Evolutionary conservation across 1,140 invertebrate genomes (phyloP).

Genomic region (Patella vulgata): DNA sequence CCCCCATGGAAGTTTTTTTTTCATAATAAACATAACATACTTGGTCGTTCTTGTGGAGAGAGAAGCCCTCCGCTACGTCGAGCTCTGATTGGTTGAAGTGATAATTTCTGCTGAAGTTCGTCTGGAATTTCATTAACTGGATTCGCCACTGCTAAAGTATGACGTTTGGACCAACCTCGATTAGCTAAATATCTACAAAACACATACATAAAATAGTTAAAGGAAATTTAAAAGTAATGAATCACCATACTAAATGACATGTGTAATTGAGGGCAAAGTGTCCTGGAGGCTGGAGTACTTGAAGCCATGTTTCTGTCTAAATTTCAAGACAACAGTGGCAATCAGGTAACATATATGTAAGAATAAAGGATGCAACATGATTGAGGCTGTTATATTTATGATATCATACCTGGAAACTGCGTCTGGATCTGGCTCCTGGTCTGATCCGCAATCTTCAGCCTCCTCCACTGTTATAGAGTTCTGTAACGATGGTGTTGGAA

Average conservation of each 20-base stretch:
- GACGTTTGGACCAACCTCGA: conserved; percentile 77
- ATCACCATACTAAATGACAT: no score
- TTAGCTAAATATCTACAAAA: conserved; percentile 77
- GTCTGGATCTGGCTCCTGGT: conserved; percentile 67
- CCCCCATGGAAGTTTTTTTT: no score
- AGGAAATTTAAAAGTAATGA: not conserved
- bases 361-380: no score
- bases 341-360: no score
- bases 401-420: conserved; percentile 68
- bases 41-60: conserved; percentile 38
- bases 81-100: conserved; percentile 54
- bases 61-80: conserved; percentile 29
- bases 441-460: conserved; percentile 52
- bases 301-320: no score
- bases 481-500: conserved; percentile 46
- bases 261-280: not conserved
- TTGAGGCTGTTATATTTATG: no score
- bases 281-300: no score
- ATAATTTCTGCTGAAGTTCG: conserved; percentile 72
- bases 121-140: conserved; percentile 68
- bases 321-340: no score
- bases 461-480: conserved; percentile 66
- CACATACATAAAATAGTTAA: not conserved
- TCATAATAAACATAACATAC: no score
- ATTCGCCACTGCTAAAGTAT: conserved; percentile 70